phyloP scores from a whole-genome alignment of 2,113 vertebrate genomes.

The Sceloporus undulatus region DNA sequence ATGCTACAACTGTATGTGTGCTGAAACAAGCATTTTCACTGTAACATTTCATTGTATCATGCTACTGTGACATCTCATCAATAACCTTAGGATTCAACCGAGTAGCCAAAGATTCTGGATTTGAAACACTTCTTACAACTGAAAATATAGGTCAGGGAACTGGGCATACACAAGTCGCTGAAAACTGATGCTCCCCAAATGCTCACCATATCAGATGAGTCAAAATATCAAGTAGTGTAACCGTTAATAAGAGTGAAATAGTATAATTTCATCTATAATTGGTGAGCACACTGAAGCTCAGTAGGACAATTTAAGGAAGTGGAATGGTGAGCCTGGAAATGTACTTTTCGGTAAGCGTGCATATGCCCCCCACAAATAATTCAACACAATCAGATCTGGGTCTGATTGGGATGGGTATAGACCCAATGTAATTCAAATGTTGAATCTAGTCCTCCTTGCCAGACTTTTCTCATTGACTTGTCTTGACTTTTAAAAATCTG shows the following conservation, averaged over 20 bases:
- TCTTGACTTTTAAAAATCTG: too few species aligned
- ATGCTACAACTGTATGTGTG: background rate
- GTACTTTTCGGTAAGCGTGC: too few species aligned
- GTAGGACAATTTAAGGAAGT: background rate
- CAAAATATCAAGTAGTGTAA: background rate
- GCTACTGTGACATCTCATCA: background rate
- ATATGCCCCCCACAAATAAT: too few species aligned
- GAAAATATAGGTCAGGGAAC: slow-evolving; percentile 2
- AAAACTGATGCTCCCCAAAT: background rate
- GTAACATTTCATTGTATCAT: background rate
- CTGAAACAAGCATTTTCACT: background rate
- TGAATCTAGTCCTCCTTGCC: too few species aligned
- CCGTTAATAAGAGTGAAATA: background rate
- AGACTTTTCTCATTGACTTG: too few species aligned
- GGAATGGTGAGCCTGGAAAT: background rate
- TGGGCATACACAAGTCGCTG: background rate
- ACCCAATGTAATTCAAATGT: too few species aligned
- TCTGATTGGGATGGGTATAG: too few species aligned
- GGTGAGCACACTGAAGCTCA: background rate
- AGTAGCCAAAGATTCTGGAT: background rate
- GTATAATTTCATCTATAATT: background rate
- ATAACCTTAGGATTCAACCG: background rate
- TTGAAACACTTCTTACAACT: background rate
- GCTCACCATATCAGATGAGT: background rate
- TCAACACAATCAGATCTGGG: too few species aligned